These are phyloP conservation scores for Axea sp. DNA, from an alignment of 2,888 invertebrate species.

Conservation along the genomic window DNA sequence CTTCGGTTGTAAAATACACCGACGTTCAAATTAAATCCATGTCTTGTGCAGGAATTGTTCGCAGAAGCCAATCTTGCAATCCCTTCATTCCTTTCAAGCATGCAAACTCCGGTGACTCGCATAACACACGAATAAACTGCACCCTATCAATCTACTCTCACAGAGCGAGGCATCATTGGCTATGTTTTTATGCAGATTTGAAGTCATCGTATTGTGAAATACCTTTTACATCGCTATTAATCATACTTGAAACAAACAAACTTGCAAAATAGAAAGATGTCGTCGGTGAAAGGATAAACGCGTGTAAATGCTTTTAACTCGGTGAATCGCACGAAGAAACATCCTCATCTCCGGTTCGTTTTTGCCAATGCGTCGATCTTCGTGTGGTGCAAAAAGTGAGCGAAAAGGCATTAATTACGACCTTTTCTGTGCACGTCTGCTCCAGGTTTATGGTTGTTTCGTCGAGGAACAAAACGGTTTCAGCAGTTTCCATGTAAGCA, in stretches of 20 bases:
- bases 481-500: too few relatives aligned
- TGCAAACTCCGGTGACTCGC: slow-evolving; percentile 8
- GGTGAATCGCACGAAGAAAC: slow-evolving; percentile 9
- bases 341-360: slow-evolving; percentile 21
- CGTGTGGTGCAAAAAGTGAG: too few relatives aligned
- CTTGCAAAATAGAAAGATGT: too few relatives aligned
- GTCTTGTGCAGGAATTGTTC: too few relatives aligned
- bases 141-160: slow-evolving; percentile 1
- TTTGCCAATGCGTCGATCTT: too few relatives aligned
- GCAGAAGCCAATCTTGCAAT: slow-evolving; percentile 3
- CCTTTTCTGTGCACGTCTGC: too few relatives aligned
- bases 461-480: too few relatives aligned
- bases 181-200: slow-evolving; percentile 4
- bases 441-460: too few relatives aligned
- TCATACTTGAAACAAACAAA: too few relatives aligned
- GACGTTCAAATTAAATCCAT: too few relatives aligned
- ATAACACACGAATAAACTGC: slow-evolving; percentile 12
- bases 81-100: slow-evolving; percentile 7
- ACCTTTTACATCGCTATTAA: not conserved
- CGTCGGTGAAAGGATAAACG: not conserved
- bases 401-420: too few relatives aligned
- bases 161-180: not conserved
- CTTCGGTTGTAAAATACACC: too few relatives aligned
- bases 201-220: not conserved
- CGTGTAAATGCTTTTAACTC: slow-evolving; percentile 7